These are phyloP conservation scores for Odontamblyopus rebecca DNA, from an alignment of 2,797 vertebrate genomes.

Conservation along the genomic window DNA sequence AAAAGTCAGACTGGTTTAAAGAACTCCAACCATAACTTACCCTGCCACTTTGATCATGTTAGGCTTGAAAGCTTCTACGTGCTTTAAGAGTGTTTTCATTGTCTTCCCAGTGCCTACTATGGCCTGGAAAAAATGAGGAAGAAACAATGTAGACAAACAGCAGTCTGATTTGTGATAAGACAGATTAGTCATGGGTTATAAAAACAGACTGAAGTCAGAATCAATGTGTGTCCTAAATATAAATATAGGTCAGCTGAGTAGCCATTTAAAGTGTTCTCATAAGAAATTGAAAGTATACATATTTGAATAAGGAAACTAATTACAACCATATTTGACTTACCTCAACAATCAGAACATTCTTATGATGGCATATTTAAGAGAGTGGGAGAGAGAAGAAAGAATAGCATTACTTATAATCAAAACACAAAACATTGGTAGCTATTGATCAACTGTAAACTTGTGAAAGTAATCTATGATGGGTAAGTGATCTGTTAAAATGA, in stretches of 20 bases:
- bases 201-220: neutral
- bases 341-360: conserved; percentile 84
- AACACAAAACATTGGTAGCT: conserved; percentile 19
- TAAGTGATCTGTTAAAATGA: neutral
- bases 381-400: conserved; percentile 17
- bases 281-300: neutral
- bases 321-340: conserved; percentile 66
- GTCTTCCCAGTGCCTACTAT: conserved; percentile 91
- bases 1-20: conserved; percentile 29
- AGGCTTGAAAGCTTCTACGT: conserved; percentile 84
- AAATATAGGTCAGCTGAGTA: conserved; percentile 55
- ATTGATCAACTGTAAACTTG: too few relatives aligned
- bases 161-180: conserved; percentile 8
- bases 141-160: conserved; percentile 18
- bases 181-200: neutral
- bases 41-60: conserved; percentile 94
- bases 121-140: conserved; percentile 73
- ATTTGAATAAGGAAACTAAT: conserved; percentile 36
- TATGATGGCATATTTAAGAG: conserved; percentile 36
- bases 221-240: neutral
- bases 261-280: conserved; percentile 28
- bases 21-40: conserved; percentile 68
- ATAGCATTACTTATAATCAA: conserved; percentile 43
- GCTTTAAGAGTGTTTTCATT: conserved; percentile 86
- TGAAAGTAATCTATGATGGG: neutral